Conservation (phyloP, 1,140 invertebrate species). For the Druon quercuslanigerum region DNA sequence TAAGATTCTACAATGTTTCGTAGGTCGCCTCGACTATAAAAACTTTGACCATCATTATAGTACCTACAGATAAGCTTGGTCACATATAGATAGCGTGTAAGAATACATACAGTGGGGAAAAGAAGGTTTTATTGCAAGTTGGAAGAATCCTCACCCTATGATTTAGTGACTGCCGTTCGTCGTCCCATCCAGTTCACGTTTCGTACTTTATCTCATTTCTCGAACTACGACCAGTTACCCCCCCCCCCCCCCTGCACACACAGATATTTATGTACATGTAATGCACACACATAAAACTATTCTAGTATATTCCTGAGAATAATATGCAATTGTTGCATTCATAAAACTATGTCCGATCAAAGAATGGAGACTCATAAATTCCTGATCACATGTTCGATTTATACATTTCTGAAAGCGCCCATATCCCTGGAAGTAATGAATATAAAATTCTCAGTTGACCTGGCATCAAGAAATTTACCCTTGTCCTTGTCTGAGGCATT, state of each 20-base stretch:
- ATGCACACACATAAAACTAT: background rate
- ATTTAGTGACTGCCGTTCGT: conserved; percentile 61
- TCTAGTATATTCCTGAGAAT: background rate
- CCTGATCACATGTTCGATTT: conserved; percentile 57
- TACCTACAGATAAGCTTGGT: too few relatives aligned
- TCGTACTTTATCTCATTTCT: conserved; percentile 46
- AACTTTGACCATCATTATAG: too few relatives aligned
- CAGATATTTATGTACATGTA: conserved; percentile 34
- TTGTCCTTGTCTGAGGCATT: conserved; percentile 14
- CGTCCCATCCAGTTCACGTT: conserved; percentile 50
- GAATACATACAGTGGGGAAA: background rate
- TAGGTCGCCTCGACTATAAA: background rate
- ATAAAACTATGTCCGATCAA: conserved; percentile 47
- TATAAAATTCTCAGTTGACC: conserved; percentile 40
- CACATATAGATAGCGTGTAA: too few relatives aligned
- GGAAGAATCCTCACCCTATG: conserved; percentile 58
- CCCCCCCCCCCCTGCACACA: conserved; percentile 33
- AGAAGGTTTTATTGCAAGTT: conserved; percentile 12
- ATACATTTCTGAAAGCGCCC: conserved; percentile 55
- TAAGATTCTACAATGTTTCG: too few relatives aligned
- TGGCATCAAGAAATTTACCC: background rate
- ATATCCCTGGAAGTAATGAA: conserved; percentile 40
- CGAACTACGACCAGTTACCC: conserved; percentile 40
- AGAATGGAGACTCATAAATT: conserved; percentile 46
- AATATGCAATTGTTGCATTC: conserved; percentile 43